Conservation (phyloP, 1,140 invertebrate species). For the Cataglyphis hispanica region DNA sequence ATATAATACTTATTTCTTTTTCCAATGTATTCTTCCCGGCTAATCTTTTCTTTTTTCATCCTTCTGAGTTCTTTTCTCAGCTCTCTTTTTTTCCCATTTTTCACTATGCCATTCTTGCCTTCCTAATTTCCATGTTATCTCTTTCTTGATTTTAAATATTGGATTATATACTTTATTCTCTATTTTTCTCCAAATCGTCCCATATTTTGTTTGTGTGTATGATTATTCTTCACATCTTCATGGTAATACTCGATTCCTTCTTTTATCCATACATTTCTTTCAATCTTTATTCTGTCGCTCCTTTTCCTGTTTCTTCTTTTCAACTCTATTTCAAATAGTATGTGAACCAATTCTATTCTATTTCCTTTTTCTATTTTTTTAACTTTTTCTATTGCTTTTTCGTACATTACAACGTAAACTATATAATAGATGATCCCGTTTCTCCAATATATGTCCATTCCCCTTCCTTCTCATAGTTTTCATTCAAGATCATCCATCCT, state of each 20-base stretch:
- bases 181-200: constrained; percentile 18
- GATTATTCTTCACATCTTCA: neutral
- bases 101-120: constrained; percentile 8
- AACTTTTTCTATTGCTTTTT: neutral
- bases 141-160: neutral
- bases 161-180: neutral
- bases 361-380: neutral
- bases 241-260: neutral
- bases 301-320: neutral
- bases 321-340: neutral
- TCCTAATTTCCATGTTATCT: neutral
- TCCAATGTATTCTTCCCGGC: neutral
- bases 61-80: constrained; percentile 1
- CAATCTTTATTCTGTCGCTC: neutral
- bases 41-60: neutral
- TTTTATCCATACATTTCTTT: neutral
- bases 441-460: neutral
- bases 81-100: constrained; percentile 13
- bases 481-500: neutral
- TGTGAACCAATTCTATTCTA: constrained; percentile 15
- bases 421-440: neutral
- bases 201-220: neutral
- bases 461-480: neutral
- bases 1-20: constrained; percentile 20
- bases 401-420: neutral